Evolutionary conservation across 1,140 invertebrate species (phyloP).

Genomic region (Parasteatoda tepidariorum): DNA sequence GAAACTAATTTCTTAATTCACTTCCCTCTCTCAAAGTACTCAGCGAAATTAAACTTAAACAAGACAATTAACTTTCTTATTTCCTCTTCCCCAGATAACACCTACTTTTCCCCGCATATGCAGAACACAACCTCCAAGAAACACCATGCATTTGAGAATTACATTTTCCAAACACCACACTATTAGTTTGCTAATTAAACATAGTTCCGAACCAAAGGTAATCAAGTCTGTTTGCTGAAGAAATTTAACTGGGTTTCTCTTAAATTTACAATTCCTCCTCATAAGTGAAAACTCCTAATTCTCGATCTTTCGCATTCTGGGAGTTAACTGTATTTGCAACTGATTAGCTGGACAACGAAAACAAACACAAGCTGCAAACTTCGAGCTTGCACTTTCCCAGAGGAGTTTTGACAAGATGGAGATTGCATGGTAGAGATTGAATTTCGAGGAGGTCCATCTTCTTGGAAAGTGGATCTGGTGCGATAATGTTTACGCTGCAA

Average conservation of each 20-base stretch:
- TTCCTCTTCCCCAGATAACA: neutral
- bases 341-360: neutral
- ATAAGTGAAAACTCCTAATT: no score
- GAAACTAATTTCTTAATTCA: slow-evolving; percentile 14
- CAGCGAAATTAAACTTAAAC: neutral
- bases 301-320: neutral
- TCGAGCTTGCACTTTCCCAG: no score
- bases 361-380: neutral
- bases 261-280: neutral
- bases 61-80: neutral
- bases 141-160: no score
- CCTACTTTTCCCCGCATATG: no score
- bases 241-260: neutral
- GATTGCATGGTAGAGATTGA: neutral
- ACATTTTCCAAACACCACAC: neutral
- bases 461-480: no score
- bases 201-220: neutral
- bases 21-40: neutral
- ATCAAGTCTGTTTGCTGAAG: slow-evolving; percentile 9
- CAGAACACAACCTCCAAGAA: no score
- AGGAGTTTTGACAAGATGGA: no score
- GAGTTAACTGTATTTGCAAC: neutral
- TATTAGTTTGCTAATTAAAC: slow-evolving; percentile 13
- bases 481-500: no score
- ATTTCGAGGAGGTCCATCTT: no score